These are phyloP conservation scores for Eristalinus aeneus DNA, from an alignment of 2,888 invertebrate species.

Conservation along the genomic window DNA sequence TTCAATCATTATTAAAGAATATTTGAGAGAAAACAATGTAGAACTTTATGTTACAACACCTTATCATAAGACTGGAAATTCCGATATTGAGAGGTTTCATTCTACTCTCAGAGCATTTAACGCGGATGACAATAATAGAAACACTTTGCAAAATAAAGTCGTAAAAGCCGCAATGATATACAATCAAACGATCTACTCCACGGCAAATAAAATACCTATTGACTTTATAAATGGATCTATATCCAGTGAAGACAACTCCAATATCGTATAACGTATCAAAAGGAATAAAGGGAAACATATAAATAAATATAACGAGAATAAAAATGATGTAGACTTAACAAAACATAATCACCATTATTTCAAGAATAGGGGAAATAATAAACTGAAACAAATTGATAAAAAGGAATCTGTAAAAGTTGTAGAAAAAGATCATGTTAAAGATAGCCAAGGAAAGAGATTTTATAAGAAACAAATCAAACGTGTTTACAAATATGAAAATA, in stretches of 20 bases:
- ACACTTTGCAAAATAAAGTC: slow-evolving; percentile 23
- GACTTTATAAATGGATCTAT: not conserved
- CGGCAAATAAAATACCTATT: slow-evolving; percentile 20
- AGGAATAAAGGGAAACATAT: slow-evolving; percentile 21
- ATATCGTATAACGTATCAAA: slow-evolving; percentile 19
- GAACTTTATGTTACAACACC: slow-evolving; percentile 32
- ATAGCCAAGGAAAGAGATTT: slow-evolving; percentile 11
- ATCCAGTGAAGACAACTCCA: not conserved
- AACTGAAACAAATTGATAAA: slow-evolving; percentile 6
- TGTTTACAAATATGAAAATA: slow-evolving; percentile 12
- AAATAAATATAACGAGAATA: slow-evolving; percentile 8
- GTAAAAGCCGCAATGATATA: slow-evolving; percentile 8
- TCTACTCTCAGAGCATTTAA: slow-evolving; percentile 27
- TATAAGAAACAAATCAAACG: slow-evolving; percentile 14
- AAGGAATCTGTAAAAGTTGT: not conserved
- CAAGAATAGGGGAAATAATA: slow-evolving; percentile 15
- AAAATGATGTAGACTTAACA: slow-evolving; percentile 8
- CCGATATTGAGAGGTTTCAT: slow-evolving; percentile 53
- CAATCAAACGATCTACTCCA: slow-evolving; percentile 22
- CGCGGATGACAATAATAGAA: slow-evolving; percentile 20
- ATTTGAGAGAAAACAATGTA: slow-evolving; percentile 10
- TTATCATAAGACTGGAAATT: slow-evolving; percentile 12
- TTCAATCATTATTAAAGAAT: slow-evolving; percentile 9
- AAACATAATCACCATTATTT: not conserved
- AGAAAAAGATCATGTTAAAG: slow-evolving; percentile 12